Conservation (phyloP, 2,797 vertebrate species). For the Linurgus olivaceus region DNA sequence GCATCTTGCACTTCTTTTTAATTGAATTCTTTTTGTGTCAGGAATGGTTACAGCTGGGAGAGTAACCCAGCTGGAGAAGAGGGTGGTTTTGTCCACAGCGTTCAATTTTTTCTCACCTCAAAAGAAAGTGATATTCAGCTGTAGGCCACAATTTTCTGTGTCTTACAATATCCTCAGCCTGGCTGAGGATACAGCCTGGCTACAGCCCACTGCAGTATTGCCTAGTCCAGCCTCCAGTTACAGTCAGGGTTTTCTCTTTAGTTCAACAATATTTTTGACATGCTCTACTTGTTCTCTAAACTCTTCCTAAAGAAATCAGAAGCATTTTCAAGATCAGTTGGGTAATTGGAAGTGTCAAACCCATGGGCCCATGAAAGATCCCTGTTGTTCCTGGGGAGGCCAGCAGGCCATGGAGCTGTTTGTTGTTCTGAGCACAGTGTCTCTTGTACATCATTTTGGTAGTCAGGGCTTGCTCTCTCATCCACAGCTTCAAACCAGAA, state of each 20-base stretch:
- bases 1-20: neutral
- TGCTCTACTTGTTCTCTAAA: neutral
- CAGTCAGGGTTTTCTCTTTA: neutral
- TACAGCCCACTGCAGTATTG: neutral
- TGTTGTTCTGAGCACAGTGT: neutral
- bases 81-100: neutral
- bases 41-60: neutral
- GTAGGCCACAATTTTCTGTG: neutral
- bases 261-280: neutral
- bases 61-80: neutral
- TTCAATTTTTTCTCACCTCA: neutral
- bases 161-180: neutral
- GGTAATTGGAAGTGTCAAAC: rapidly evolving
- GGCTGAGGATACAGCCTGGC: neutral
- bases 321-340: neutral
- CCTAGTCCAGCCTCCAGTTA: neutral
- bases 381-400: neutral
- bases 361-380: neutral
- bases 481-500: neutral
- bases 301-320: neutral
- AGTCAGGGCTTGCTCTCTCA: neutral
- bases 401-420: neutral
- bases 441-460: neutral
- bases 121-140: neutral
- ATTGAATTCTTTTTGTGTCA: neutral